Base-by-base conservation (phyloP, 2,888 invertebrate genomes). In the Bellardia bayeri region DNA sequence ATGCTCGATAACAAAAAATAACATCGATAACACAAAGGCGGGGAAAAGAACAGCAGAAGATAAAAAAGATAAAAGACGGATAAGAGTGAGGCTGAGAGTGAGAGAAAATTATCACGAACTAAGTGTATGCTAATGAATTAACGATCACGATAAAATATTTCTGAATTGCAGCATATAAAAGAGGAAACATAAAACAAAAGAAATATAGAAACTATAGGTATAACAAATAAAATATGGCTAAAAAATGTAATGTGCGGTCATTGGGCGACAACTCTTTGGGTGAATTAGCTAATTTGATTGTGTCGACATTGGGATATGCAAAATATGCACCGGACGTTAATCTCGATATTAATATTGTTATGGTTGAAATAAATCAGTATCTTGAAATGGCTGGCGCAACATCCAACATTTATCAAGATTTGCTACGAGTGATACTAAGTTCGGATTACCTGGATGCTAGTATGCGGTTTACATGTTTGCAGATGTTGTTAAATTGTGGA, bases 391-490 rank as follows among this genome's bases (percentile, higher is more conserved):
- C 95, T 91, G 95, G 95, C 13, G 95, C 96, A 3, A 96, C 96
- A 7, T 95, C 95, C 89, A 96, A 96, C 91, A 95, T 96, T 89
- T 95, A 96, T 89, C 96, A 96, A 93, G 96, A 96, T 92, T 94
- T 96, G 89, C 91, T 96, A 88, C 95, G 95, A 88, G 94, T 95
- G 88, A 95, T 96, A 89, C 94, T 96, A 71, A 95, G 94, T 90
- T 95, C 95, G 7, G 95, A 96, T 90, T 95, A 95, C 91, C 92
- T 96, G 86, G 96, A 96, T 88, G 96, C 96, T 2, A 95, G 95
- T 1, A 95, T 96, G 90, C 94, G 96, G 90, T 96, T 95, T 91
- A 95, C 94, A 89, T 95, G 96, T 82, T 94, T 96, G 92, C 94
- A 95, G 90, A 94, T 96, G 90, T 92, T 96, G 85, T 94, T 96